A percentile compares a stretch with the other conserved stretches of the same genome.
phyloP scores from a whole-genome alignment of 1,140 invertebrate species.

The Cydia amplana region DNA sequence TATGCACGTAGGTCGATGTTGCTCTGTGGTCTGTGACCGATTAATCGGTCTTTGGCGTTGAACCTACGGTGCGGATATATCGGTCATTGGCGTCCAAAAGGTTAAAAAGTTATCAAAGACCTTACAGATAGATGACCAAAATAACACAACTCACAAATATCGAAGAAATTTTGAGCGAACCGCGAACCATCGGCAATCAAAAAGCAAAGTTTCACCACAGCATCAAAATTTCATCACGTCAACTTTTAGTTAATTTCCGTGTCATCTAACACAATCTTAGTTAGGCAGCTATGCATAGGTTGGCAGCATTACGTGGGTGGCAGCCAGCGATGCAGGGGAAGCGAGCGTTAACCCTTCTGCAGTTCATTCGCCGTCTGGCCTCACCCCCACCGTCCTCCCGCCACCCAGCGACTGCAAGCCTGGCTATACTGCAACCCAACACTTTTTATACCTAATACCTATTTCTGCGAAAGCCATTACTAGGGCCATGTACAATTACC shows the following conservation, averaged over 20 bases:
- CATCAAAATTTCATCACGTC: constrained; percentile 4
- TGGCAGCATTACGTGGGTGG: constrained; percentile 57
- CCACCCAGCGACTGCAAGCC: constrained; percentile 60
- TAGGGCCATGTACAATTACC: constrained; percentile 13
- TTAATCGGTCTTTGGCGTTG: too few relatives aligned
- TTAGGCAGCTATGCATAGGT: constrained; percentile 9
- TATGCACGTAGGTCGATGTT: too few relatives aligned
- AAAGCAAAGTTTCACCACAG: background rate
- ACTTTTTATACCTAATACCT: constrained; percentile 42
- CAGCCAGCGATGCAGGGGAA: constrained; percentile 69
- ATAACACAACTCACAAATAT: too few relatives aligned
- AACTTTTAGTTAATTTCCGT: constrained; percentile 7
- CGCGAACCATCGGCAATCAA: background rate
- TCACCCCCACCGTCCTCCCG: constrained; percentile 67
- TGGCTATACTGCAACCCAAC: constrained; percentile 55
- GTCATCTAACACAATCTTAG: constrained; percentile 5
- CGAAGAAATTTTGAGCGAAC: too few relatives aligned
- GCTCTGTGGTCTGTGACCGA: too few relatives aligned
- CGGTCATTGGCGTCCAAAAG: too few relatives aligned
- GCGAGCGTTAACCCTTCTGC: constrained; percentile 77
- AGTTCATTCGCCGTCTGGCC: constrained; percentile 81
- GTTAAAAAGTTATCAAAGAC: too few relatives aligned
- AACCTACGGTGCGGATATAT: too few relatives aligned
- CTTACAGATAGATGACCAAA: too few relatives aligned
- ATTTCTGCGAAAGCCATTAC: constrained; percentile 29